phyloP scores from a whole-genome alignment of 2,888 invertebrate species.

The Formica aserva region DNA sequence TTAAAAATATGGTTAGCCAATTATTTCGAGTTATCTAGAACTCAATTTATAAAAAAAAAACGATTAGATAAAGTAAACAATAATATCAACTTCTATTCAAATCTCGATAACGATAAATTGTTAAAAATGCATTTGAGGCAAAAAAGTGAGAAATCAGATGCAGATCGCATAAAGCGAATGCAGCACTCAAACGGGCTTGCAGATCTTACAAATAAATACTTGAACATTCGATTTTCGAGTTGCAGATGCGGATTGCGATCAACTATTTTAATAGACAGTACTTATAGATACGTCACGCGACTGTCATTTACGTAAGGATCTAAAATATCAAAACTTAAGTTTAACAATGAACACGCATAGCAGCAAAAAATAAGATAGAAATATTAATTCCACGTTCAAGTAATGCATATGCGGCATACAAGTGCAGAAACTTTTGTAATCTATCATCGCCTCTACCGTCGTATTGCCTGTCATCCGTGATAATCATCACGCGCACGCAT shows the following conservation, averaged over 20 bases:
- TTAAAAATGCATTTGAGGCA: background rate
- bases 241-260: constrained; percentile 10
- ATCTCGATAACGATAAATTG: background rate
- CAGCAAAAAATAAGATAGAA: background rate
- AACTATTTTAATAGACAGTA: background rate
- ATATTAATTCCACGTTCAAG: constrained; percentile 7
- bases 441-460: constrained; percentile 12
- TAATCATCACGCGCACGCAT: constrained; percentile 38
- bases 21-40: background rate
- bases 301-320: background rate
- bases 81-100: background rate
- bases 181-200: constrained; percentile 23
- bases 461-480: constrained; percentile 4
- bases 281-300: background rate
- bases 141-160: background rate
- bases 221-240: background rate
- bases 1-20: background rate
- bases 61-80: background rate
- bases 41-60: background rate
- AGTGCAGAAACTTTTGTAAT: constrained; percentile 26
- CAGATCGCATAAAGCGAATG: background rate
- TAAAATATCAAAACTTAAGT: constrained; percentile 3
- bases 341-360: background rate
- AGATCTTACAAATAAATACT: constrained; percentile 22
- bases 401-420: background rate